Evolutionary conservation across 2,113 vertebrate genomes (phyloP).

Genomic region (Ochotona curzoniae): DNA sequence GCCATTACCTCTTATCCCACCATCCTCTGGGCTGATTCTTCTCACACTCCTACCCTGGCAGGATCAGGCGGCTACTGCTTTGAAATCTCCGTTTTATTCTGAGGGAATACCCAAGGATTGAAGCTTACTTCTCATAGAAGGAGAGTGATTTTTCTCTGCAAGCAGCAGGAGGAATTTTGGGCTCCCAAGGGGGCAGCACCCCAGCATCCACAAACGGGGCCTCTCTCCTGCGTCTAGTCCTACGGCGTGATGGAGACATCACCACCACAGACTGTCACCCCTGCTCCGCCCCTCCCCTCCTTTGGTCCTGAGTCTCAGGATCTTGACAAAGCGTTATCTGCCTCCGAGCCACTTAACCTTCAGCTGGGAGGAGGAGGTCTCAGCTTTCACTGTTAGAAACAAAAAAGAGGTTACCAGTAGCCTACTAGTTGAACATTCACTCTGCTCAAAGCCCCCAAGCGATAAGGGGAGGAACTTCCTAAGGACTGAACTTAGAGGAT

Average conservation of each 20-base stretch:
- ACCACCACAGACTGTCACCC: background rate
- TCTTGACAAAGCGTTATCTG: slow-evolving; percentile 62
- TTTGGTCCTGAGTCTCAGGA: background rate
- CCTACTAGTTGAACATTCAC: background rate
- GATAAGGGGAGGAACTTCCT: background rate
- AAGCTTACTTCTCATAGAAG: slow-evolving; percentile 52
- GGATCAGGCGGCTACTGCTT: background rate
- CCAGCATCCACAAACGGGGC: background rate
- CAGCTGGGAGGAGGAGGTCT: slow-evolving; percentile 38
- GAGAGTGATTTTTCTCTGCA: slow-evolving; percentile 19
- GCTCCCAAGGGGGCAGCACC: background rate
- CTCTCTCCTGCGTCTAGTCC: background rate
- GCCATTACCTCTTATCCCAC: slow-evolving; percentile 42
- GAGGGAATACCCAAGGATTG: slow-evolving; percentile 45
- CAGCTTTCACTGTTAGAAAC: slow-evolving; percentile 73
- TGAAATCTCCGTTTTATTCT: slow-evolving; percentile 27
- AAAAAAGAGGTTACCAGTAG: slow-evolving; percentile 62
- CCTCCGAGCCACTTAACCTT: slow-evolving; percentile 39
- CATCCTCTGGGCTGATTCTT: slow-evolving; percentile 47
- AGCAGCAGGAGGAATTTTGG: background rate
- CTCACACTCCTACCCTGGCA: background rate
- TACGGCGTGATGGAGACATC: background rate
- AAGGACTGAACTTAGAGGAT: slow-evolving; percentile 34
- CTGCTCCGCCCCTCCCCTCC: too few species aligned
- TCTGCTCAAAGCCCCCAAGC: background rate